Evolutionary conservation across 2,113 vertebrate species (phyloP).

Genomic region (Struthidea cinerea): DNA sequence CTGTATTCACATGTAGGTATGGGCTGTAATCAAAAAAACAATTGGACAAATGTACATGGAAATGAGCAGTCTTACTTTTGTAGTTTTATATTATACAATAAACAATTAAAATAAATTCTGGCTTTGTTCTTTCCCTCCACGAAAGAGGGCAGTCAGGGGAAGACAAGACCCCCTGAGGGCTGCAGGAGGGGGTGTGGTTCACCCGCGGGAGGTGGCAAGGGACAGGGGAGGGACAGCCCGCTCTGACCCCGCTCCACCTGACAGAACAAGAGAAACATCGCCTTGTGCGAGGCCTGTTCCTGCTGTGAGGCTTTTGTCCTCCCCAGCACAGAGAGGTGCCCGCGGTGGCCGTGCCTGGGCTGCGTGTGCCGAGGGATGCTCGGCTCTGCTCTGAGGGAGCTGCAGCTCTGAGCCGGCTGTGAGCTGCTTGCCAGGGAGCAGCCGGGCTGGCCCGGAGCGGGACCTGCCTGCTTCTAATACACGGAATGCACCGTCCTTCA

Average conservation of each 20-base stretch:
- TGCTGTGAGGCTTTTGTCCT: background rate
- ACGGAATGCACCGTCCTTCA: accelerated
- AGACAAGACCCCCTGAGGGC: accelerated
- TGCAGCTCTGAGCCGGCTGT: accelerated
- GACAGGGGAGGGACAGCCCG: background rate
- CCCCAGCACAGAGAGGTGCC: accelerated
- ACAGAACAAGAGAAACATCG: background rate
- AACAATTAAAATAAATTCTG: constrained; percentile 77
- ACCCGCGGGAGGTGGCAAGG: background rate
- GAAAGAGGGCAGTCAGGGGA: no score
- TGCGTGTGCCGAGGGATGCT: accelerated
- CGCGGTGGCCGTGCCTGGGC: accelerated
- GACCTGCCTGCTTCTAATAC: accelerated
- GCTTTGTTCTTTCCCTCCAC: background rate
- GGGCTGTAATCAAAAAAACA: constrained; percentile 83
- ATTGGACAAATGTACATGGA: constrained; percentile 91
- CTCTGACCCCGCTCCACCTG: accelerated
- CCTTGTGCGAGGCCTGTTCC: accelerated
- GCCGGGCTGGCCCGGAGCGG: background rate
- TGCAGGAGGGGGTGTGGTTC: background rate
- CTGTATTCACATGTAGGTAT: constrained; percentile 88
- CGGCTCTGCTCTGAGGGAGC: accelerated
- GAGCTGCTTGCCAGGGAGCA: background rate
- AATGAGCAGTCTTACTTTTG: constrained; percentile 99
- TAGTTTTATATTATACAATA: constrained; percentile 99